Conservation (phyloP, 2,113 vertebrate genomes). For the Tachysurus fulvidraco region DNA sequence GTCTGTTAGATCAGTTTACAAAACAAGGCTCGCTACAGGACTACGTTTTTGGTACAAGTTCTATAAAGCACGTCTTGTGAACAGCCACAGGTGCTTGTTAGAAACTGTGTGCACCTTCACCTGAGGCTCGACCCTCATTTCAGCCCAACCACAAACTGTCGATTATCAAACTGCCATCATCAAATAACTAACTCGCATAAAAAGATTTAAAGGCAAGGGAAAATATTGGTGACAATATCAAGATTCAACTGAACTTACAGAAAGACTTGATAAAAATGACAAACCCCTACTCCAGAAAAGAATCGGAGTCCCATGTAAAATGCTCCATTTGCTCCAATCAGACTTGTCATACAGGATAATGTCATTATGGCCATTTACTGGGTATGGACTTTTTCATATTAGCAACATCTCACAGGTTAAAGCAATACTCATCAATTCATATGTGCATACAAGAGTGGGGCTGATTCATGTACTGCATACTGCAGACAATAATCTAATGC, state of each 20-base stretch:
- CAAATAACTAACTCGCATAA: background rate
- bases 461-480: background rate
- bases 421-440: background rate
- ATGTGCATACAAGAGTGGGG: background rate
- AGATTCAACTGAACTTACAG: background rate
- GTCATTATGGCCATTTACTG: background rate
- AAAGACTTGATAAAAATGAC: background rate
- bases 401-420: background rate
- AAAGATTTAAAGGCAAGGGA: background rate
- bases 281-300: too few relatives aligned
- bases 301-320: background rate
- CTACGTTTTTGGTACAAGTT: background rate
- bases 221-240: too few relatives aligned
- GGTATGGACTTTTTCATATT: too few relatives aligned
- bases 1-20: background rate
- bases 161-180: background rate
- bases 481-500: constrained; percentile 23
- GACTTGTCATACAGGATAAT: background rate
- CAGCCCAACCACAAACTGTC: background rate
- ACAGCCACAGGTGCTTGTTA: background rate
- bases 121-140: background rate
- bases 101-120: background rate
- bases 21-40: background rate
- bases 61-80: background rate
- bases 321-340: background rate